A percentile compares a stretch with the other conserved stretches of the same genome.
phyloP scores from a whole-genome alignment of 2,113 vertebrate species.

The Lipophrys pholis region DNA sequence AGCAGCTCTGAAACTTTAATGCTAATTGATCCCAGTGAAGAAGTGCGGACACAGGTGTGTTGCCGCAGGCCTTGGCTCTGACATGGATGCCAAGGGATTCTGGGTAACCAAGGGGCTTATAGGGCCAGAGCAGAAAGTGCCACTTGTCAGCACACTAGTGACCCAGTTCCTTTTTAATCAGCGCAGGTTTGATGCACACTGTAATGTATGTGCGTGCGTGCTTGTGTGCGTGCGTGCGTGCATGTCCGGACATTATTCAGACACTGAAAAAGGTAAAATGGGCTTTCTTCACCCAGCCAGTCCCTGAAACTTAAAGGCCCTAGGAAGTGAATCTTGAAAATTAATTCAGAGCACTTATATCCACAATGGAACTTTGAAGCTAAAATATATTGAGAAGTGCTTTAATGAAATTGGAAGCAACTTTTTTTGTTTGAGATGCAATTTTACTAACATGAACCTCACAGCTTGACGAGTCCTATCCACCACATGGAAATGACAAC shows the following conservation, averaged over 20 bases:
- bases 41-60: constrained; percentile 81
- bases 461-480: neutral
- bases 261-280: constrained; percentile 30
- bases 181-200: constrained; percentile 59
- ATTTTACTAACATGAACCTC: neutral
- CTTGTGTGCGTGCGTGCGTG: constrained; percentile 19
- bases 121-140: constrained; percentile 61
- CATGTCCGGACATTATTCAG: constrained; percentile 24
- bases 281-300: constrained; percentile 37
- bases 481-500: neutral
- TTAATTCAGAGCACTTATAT: constrained; percentile 7
- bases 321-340: constrained; percentile 20
- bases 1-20: constrained; percentile 79
- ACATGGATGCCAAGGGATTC: constrained; percentile 66
- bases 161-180: constrained; percentile 77
- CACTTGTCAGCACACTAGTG: constrained; percentile 65
- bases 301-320: constrained; percentile 20
- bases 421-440: neutral
- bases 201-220: constrained; percentile 37
- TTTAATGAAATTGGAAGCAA: neutral
- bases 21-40: constrained; percentile 85
- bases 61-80: constrained; percentile 73
- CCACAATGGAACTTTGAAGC: neutral
- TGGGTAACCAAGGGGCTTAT: constrained; percentile 64
- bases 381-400: no score